A percentile compares a stretch with the other conserved stretches of the same genome.
phyloP scores from a whole-genome alignment of 2,797 vertebrate species.

The Ctenochaetus hawaiiensis region DNA sequence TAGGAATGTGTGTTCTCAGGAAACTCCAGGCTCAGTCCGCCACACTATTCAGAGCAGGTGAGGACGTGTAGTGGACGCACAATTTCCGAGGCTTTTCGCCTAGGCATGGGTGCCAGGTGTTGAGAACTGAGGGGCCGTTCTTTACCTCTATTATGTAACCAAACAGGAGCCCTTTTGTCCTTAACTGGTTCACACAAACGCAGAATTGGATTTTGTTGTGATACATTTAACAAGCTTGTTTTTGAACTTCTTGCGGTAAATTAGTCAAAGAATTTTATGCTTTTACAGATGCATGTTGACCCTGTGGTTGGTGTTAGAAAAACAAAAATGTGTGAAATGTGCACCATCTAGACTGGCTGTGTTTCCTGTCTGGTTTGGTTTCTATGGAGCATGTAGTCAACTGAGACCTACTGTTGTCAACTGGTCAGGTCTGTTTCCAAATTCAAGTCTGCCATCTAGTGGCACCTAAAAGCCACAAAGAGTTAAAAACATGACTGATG shows the following conservation, averaged over 20 bases:
- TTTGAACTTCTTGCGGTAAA: conserved; percentile 48
- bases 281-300: conserved; percentile 34
- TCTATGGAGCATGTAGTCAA: conserved; percentile 53
- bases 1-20: conserved; percentile 84
- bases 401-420: conserved; percentile 37
- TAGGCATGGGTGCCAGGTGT: conserved; percentile 51
- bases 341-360: conserved; percentile 29
- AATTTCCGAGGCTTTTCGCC: conserved; percentile 80
- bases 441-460: conserved; percentile 87
- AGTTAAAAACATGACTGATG: conserved; percentile 1
- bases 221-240: conserved; percentile 53
- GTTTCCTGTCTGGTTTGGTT: conserved; percentile 63
- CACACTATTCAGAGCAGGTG: conserved; percentile 81
- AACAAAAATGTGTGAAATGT: conserved; percentile 48
- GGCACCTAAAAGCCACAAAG: conserved; percentile 50
- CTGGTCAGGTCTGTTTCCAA: conserved; percentile 58
- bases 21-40: conserved; percentile 71
- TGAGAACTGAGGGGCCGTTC: conserved; percentile 65
- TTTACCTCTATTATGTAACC: conserved; percentile 57
- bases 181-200: conserved; percentile 25
- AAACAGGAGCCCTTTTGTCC: conserved; percentile 71
- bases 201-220: conserved; percentile 52
- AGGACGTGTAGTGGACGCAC: conserved; percentile 77
- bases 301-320: conserved; percentile 38
- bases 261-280: conserved; percentile 25